Conservation (phyloP, 92 coral and sea anemone genomes). For the Siderastrea radians region DNA sequence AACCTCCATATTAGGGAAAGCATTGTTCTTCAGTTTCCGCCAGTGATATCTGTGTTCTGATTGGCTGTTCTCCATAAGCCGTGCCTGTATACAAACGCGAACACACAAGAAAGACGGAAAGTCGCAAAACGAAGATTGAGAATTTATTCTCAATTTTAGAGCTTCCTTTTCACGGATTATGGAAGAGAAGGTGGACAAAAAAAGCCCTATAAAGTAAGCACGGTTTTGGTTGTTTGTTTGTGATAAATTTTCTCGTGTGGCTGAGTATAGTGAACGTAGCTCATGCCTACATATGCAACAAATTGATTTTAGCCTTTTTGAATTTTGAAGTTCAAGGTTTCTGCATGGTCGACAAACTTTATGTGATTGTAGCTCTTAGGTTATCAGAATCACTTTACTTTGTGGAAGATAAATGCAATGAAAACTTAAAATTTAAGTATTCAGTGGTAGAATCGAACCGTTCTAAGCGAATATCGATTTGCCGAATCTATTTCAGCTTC, state of each 20-base stretch:
- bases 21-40: constrained; percentile 22
- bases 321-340: neutral
- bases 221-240: neutral
- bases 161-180: constrained; percentile 43
- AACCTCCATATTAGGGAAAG: constrained; percentile 34
- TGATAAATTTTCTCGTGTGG: neutral
- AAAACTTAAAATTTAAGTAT: neutral
- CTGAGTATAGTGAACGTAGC: neutral
- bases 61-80: constrained; percentile 31
- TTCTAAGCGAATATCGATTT: neutral
- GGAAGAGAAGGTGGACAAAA: constrained; percentile 92
- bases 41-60: constrained; percentile 29
- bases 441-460: neutral
- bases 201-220: constrained; percentile 82
- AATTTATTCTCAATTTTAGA: neutral
- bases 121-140: constrained; percentile 17
- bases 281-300: neutral
- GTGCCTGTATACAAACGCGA: constrained; percentile 53
- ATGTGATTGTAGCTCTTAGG: neutral
- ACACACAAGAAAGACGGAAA: constrained; percentile 3
- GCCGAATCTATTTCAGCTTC: neutral
- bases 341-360: constrained; percentile 6
- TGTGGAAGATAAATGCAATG: neutral
- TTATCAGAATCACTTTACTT: neutral
- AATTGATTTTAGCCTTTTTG: constrained; percentile 18